These are phyloP conservation scores for Chirona hameri DNA, from an alignment of 2,888 invertebrate genomes.

Conservation along the genomic window DNA sequence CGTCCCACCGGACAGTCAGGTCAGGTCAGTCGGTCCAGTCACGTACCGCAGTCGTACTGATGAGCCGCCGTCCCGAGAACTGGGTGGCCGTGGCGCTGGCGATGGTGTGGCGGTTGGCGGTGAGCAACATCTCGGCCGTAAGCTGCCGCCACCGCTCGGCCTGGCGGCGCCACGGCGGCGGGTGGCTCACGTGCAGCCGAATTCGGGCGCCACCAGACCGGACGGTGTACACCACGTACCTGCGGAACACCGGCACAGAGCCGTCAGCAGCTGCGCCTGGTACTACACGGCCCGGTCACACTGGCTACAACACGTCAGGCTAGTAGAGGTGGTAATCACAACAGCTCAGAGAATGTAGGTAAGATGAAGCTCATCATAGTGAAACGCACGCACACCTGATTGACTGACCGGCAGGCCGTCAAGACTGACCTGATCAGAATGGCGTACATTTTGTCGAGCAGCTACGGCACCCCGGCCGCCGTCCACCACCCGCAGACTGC, in stretches of 20 bases:
- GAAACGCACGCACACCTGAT: neutral
- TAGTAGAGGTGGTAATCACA: neutral
- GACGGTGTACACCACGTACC: constrained; percentile 79
- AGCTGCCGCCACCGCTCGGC: constrained; percentile 56
- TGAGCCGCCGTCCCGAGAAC: constrained; percentile 95
- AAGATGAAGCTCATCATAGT: neutral
- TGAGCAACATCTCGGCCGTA: constrained; percentile 57
- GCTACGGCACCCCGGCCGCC: constrained; percentile 38
- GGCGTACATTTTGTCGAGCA: constrained; percentile 29
- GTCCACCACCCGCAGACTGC: constrained; percentile 49
- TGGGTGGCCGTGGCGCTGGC: constrained; percentile 78
- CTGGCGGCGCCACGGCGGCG: constrained; percentile 60
- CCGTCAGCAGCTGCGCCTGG: no score
- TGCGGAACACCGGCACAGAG: constrained; percentile 43
- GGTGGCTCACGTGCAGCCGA: constrained; percentile 65
- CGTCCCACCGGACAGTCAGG: neutral
- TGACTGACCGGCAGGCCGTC: no score
- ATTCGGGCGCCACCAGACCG: constrained; percentile 64
- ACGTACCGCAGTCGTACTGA: constrained; percentile 96
- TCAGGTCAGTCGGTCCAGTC: neutral
- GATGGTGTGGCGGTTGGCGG: constrained; percentile 71
- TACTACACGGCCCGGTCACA: neutral
- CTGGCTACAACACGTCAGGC: neutral
- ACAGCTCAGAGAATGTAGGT: neutral
- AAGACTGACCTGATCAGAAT: neutral